Base-by-base conservation (phyloP, 2,797 vertebrate species). In the Coilia nasus region DNA sequence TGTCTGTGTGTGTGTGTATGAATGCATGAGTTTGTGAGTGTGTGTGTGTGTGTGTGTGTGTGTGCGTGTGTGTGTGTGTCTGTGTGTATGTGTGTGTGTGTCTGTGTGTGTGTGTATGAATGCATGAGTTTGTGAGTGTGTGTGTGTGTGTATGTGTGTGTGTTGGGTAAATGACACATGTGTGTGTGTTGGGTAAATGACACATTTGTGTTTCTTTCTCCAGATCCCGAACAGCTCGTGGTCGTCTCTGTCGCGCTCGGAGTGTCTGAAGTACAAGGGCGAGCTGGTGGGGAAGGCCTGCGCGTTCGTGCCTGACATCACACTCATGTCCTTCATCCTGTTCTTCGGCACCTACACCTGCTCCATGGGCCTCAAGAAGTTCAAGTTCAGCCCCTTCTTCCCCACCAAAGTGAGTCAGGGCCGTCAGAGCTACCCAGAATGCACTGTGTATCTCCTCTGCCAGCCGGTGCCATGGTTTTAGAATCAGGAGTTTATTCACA, bases 331-430 rank as follows among this genome's bases (percentile, higher is more conserved):
- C 84, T 97, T 97, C 88, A 99, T 99, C 91, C 95, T 99, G 82
- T 99, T 99, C 92, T 93, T 99, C 10, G 98, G 98, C 88, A 99
- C 98, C 17, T 99, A 99, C 91, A 96, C 97, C 82, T 97, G 96
- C 90, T 99, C 98, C 83, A 99, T 99, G 98, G 93, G 95, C 92
- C 95, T 99, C 91, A 99, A 99, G 94, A 98, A 99, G 91, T 99
- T 99, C 94, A 99, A 99, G 95, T 96, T 95, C 87, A 99, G 98
- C 89, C 97, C 94, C 0, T 99, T 97, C 88, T 99, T 99, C 90
- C 98, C 98, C 85, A 99, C 98, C 46, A 98, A 94, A 0, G 98
- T 99, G 92, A 97, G 98, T 96, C 78, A 21, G 64, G 0, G 59
- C 6, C 15, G 1, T 10, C 28, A 19, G 15, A 28, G 9, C n/a